Percentiles rank a stretch among this genome's conserved stretches.
These are phyloP conservation scores for Drosophila mimica DNA, from an alignment of 2,888 invertebrate species.

Conservation along the genomic window DNA sequence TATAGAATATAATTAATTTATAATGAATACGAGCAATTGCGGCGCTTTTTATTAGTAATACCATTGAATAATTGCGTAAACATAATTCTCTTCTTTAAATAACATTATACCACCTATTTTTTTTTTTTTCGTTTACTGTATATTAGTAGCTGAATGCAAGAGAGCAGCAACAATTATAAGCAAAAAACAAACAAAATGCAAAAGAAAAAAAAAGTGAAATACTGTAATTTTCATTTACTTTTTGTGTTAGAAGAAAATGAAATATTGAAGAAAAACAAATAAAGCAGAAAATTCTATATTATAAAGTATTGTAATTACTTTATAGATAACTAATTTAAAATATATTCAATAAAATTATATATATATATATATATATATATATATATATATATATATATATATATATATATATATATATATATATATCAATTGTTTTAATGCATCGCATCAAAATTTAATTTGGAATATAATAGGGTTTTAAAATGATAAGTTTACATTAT, in stretches of 20 bases:
- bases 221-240: constrained; percentile 31
- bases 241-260: constrained; percentile 17
- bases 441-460: neutral
- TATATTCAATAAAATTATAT: constrained; percentile 70
- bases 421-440: neutral
- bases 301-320: constrained; percentile 72
- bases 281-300: constrained; percentile 63
- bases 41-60: constrained; percentile 46
- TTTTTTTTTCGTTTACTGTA: constrained; percentile 60
- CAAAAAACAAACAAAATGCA: neutral
- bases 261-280: constrained; percentile 27
- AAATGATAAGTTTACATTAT: neutral
- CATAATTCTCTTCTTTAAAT: constrained; percentile 51
- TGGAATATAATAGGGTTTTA: neutral
- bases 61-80: constrained; percentile 23
- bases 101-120: constrained; percentile 43
- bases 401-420: neutral
- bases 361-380: neutral
- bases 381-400: neutral
- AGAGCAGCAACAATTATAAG: constrained; percentile 23
- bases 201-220: constrained; percentile 23
- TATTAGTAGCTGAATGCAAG: constrained; percentile 61
- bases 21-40: constrained; percentile 29
- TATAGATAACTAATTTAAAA: constrained; percentile 76
- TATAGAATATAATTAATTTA: constrained; percentile 55